phyloP scores from a whole-genome alignment of 1,140 invertebrate genomes.

The Ips nitidus region DNA sequence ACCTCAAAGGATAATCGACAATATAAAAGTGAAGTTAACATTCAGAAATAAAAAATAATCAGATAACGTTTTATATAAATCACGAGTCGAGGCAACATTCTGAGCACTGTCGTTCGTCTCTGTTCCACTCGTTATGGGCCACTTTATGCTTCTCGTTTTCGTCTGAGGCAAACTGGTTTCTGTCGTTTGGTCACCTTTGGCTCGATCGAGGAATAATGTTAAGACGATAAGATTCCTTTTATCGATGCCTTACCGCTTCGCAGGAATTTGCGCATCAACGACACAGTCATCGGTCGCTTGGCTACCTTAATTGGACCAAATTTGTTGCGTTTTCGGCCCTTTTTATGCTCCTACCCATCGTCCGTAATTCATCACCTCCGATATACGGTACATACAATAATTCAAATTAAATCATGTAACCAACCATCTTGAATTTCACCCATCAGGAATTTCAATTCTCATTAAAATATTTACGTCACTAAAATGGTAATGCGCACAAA shows the following conservation, averaged over 20 bases:
- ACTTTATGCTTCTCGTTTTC: constrained; percentile 11
- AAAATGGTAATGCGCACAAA: no score
- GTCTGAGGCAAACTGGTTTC: constrained; percentile 41
- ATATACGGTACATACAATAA: no score
- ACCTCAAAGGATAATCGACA: constrained; percentile 53
- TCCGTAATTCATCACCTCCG: no score
- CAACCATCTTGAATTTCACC: no score
- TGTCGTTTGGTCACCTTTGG: constrained; percentile 43
- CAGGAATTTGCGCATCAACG: constrained; percentile 34
- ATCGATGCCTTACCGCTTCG: constrained; percentile 41
- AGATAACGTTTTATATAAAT: constrained; percentile 52
- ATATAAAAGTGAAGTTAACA: constrained; percentile 53
- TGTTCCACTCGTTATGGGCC: constrained; percentile 29
- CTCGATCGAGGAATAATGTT: constrained; percentile 38
- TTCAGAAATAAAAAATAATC: constrained; percentile 54
- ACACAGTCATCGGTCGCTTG: not conserved
- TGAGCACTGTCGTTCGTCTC: constrained; percentile 31
- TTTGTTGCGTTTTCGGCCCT: constrained; percentile 37
- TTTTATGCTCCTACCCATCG: not conserved
- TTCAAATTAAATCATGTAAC: no score
- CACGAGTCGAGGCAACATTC: constrained; percentile 45
- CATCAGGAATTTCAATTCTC: no score
- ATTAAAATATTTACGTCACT: no score
- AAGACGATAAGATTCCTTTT: constrained; percentile 38
- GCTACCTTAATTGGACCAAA: constrained; percentile 37